Evolutionary conservation across 92 coral and sea anemone genomes (phyloP), one percentile per base, ranked within the genome.

Genomic region (Porites divaricata): DNA sequence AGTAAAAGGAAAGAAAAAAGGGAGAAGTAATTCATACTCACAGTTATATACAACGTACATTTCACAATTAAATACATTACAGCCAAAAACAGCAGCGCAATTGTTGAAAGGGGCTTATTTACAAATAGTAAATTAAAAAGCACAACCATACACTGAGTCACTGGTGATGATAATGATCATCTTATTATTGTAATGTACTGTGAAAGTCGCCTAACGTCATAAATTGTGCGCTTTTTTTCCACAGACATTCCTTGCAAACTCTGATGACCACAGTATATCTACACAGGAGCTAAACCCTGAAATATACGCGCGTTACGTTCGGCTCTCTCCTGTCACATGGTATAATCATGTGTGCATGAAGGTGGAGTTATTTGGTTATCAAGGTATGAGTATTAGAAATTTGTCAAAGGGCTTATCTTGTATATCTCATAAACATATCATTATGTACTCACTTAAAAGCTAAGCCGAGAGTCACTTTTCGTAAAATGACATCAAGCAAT

Each of bases 361-460:
- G 51, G 84, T 90, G 52, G 93, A 88, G 35, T 81, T 90, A 16
- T 85, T 83, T 83, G 96, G 96, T 20, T 84, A 90, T 73, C 48
- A 81, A 81, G 93, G 93, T 90, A 77, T 14, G 75, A 71, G 5
- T 35, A 58, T 9, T 75, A 14, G 25, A 58, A 57, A 35, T 26
- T 16, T 11, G 77, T 5, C 23, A 2, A 73, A 19, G 41, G 17
- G 6, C 20, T 9, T 24, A 11, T 35, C 7, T 35, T 35, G 45
- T 35, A 35, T 35, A 35, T 35, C 45, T 35, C 5, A 35, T 35
- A 35, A 35, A 35, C 45, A 35, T 35, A 35, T 35, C 45, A 35
- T n/a, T n/a, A 35, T 35, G 45, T 35, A 4, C 45, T 35, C 45
- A 35, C 45, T 35, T 35, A 3, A 35, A 35, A 35, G 45, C 45